Base-by-base conservation (phyloP, 1,140 invertebrate species). In the Drosophila ironensis region DNA sequence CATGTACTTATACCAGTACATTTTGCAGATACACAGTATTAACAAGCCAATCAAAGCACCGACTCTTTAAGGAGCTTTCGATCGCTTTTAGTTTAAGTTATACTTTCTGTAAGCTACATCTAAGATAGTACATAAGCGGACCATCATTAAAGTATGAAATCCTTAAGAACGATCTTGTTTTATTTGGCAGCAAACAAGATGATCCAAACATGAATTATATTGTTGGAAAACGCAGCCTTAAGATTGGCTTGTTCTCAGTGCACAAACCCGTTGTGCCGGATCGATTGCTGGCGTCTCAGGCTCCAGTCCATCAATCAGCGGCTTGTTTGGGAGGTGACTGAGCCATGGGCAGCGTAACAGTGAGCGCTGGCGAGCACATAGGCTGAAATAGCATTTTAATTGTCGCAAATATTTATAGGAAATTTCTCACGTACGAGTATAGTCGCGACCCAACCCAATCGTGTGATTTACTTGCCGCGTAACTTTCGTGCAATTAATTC, bases 221-320 rank as follows among this genome's bases (percentile, higher is more conserved):
- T 3, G 20, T 22, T 22, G 20, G 5, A 22, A 2, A 3, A 22
- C 20, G 20, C 2, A 22, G 5, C 5, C 20, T 22, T 5, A 22
- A 3, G 2, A 2, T 22, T 3, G 5, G 20, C 20, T 41, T 59
- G 52, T 35, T 60, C 52, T 57, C 14, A 60, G 33, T 63, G 57
- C 57, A 52, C 27, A 69, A 70, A 70, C 66, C 66, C 50, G 66
- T 70, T 59, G 42, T 30, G 56, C 66, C 44, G 61, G 61, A 47
- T 59, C 44, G 50, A 57, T 68, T 68, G 50, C 50, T 68, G 64
- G 64, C 64, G 63, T 68, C 68, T 68, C 48, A 52, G 56, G 53
- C 66, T 24, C 52, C 44, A 70, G 66, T 70, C 66, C 40, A 70
- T 70, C 66, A 70, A 70, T 70, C 66, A 70, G 67, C 14, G 66